These are phyloP conservation scores for Cybosia mesomella DNA, from an alignment of 2,888 invertebrate genomes.

Conservation along the genomic window DNA sequence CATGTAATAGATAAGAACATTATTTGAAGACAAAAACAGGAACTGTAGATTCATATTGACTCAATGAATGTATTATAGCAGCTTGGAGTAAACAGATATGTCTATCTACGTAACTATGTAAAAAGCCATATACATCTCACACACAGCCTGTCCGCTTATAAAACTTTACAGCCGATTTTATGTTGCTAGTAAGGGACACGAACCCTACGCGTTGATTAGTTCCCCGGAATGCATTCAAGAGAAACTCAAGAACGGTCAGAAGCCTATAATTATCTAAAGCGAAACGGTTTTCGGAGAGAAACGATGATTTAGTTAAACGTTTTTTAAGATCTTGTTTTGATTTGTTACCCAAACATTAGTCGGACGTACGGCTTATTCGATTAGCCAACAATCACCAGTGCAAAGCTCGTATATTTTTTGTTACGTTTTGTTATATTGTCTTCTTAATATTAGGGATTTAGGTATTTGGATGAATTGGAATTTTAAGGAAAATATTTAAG, in stretches of 20 bases:
- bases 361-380: constrained; percentile 54
- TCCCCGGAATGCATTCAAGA: constrained; percentile 67
- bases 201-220: constrained; percentile 70
- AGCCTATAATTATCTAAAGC: constrained; percentile 84
- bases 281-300: constrained; percentile 80
- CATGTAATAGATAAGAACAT: too few relatives aligned
- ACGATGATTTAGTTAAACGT: constrained; percentile 84
- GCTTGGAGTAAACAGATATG: not conserved
- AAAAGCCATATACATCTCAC: constrained; percentile 2
- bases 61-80: not conserved
- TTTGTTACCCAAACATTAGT: constrained; percentile 79
- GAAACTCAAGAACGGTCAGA: constrained; percentile 62
- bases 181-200: constrained; percentile 38
- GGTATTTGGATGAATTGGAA: not conserved
- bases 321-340: constrained; percentile 81
- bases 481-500: not conserved
- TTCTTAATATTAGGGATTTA: not conserved
- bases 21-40: too few relatives aligned
- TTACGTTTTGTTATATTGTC: not conserved
- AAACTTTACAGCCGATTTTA: constrained; percentile 45
- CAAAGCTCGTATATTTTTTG: constrained; percentile 13
- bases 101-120: not conserved
- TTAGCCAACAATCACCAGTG: constrained; percentile 44
- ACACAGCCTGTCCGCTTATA: constrained; percentile 29
- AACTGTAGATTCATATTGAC: too few relatives aligned